Base-by-base conservation (phyloP, 2,797 vertebrate genomes). In the Gouania willdenowi region DNA sequence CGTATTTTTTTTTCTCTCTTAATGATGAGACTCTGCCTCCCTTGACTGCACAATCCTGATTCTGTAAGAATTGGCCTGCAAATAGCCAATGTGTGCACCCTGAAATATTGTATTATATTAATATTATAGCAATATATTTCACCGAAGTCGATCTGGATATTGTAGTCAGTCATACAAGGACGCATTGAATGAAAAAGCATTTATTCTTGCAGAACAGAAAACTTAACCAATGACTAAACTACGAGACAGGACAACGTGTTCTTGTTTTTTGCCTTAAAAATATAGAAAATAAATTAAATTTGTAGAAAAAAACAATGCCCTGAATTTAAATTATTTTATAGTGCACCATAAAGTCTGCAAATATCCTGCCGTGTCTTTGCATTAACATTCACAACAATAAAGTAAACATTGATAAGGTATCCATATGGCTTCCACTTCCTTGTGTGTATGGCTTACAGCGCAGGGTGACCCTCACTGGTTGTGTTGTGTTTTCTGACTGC, bases 131-230 rank as follows among this genome's bases (percentile, higher is more conserved):
- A n/a, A n/a, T n/a, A n/a, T n/a, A n/a, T n/a, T n/a, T n/a, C n/a
- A n/a, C n/a, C n/a, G n/a, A n/a, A n/a, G n/a, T n/a, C n/a, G n/a
- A 10, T 25, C 4, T 4, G 8, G 8, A 10, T 5, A 9, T 14
- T 2, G 27, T 11, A 11, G 19, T 6, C 19, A n/a, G n/a, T n/a
- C n/a, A n/a, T n/a, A 20, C 19, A 44, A 42, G 54, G 35, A 29
- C 42, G 53, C 60, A 38, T 49, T 75, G 61, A 88, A 79, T 79
- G 64, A 89, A 80, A 82, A 90, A 90, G 3, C 89, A n/a, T 92
- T 95, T 89, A 79, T 85, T 90, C n/a, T 87, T 82, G 83, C 84
- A 83, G 87, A 84, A 78, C 42, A 61, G 75, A 82, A 75, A 50
- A 83, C 76, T 81, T 82, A 49, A 38, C 15, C 65, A 45, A 73